Percentiles rank a stretch among this genome's conserved stretches.
phyloP scores from a whole-genome alignment of 1,140 invertebrate genomes.

The Apis laboriosa region DNA sequence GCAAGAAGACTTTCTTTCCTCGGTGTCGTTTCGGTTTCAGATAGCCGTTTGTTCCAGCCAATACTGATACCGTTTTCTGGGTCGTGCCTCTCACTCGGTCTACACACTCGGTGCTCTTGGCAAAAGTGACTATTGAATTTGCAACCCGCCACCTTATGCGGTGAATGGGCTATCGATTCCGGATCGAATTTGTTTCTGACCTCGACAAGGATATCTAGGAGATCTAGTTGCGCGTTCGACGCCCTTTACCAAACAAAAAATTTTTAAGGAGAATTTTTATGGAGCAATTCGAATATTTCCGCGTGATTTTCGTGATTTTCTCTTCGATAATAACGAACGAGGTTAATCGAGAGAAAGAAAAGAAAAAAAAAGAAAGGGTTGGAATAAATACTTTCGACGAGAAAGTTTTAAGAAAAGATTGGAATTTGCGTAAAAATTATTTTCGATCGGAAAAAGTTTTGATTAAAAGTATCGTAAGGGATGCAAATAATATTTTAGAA shows the following conservation, averaged over 20 bases:
- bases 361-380: too few relatives aligned
- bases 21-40: slow-evolving; percentile 50
- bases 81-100: slow-evolving; percentile 72
- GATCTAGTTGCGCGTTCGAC: not conserved
- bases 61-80: slow-evolving; percentile 61
- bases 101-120: slow-evolving; percentile 30
- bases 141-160: slow-evolving; percentile 11
- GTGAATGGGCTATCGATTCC: slow-evolving; percentile 55
- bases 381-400: too few relatives aligned
- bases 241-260: not conserved
- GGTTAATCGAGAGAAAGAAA: too few relatives aligned
- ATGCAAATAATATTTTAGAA: slow-evolving; percentile 4
- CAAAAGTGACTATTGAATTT: slow-evolving; percentile 61
- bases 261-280: not conserved
- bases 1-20: slow-evolving; percentile 55
- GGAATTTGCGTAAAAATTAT: too few relatives aligned
- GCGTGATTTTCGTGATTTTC: too few relatives aligned
- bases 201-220: slow-evolving; percentile 42
- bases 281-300: too few relatives aligned
- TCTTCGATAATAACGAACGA: too few relatives aligned
- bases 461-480: too few relatives aligned
- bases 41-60: slow-evolving; percentile 41
- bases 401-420: too few relatives aligned
- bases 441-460: too few relatives aligned
- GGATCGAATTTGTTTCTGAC: slow-evolving; percentile 43